phyloP scores from a whole-genome alignment of 2,888 invertebrate species.

The Aromia moschata region DNA sequence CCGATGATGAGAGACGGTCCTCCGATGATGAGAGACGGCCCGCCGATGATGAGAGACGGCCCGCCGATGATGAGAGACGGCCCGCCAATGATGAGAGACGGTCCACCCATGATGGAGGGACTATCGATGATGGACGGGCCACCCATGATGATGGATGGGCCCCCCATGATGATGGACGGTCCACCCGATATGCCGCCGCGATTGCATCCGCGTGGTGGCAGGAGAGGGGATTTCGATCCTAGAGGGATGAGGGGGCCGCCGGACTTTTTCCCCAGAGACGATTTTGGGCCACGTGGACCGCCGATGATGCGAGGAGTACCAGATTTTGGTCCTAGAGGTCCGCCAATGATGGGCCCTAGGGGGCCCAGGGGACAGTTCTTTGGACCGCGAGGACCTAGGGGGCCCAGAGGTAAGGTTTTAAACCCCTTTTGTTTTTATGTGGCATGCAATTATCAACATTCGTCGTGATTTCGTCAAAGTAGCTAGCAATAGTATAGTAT shows the following conservation, averaged over 20 bases:
- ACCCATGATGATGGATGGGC: constrained; percentile 19
- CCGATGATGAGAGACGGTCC: constrained; percentile 5
- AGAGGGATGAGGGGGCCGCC: constrained; percentile 47
- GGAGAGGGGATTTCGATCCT: constrained; percentile 41
- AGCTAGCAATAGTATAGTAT: too few species aligned
- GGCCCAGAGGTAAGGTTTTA: constrained; percentile 27
- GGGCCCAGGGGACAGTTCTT: constrained; percentile 48
- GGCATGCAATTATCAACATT: too few species aligned
- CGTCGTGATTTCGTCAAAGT: too few species aligned
- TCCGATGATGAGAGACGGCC: constrained; percentile 24
- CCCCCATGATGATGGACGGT: constrained; percentile 27
- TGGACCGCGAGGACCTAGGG: constrained; percentile 46
- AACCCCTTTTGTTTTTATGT: too few species aligned
- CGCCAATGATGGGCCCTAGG: too few species aligned
- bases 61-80: constrained; percentile 31
- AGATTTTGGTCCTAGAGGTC: constrained; percentile 49
- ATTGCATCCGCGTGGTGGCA: constrained; percentile 27
- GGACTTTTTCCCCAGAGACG: constrained; percentile 49
- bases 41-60: constrained; percentile 16
- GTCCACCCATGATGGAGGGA: constrained; percentile 23
- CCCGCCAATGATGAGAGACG: constrained; percentile 36
- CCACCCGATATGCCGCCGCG: constrained; percentile 26
- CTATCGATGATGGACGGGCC: constrained; percentile 6
- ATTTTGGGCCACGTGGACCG: constrained; percentile 44
- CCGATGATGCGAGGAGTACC: constrained; percentile 51